Conservation (phyloP, 2,113 vertebrate genomes). For the Psittacus erithacus region DNA sequence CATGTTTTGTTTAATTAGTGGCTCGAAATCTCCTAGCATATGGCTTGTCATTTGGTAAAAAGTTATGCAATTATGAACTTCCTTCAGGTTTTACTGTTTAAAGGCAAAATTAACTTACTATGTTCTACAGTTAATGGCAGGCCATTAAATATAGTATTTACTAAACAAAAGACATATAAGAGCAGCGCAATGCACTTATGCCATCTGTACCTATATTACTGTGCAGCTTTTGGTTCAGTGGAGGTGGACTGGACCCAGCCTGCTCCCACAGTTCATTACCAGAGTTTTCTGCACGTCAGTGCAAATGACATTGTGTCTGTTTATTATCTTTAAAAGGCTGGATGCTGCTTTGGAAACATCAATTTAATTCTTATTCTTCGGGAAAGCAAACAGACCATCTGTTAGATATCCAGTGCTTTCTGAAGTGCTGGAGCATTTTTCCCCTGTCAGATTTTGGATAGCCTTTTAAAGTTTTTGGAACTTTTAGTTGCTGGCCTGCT, state of each 20-base stretch:
- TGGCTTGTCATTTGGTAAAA: slow-evolving; percentile 69
- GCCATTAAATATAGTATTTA: slow-evolving; percentile 48
- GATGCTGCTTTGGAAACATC: slow-evolving; percentile 13
- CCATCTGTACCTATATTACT: not conserved
- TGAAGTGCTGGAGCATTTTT: not conserved
- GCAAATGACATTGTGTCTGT: not conserved
- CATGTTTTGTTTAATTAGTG: slow-evolving; percentile 75
- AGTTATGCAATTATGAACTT: slow-evolving; percentile 52
- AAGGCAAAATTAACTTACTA: slow-evolving; percentile 28
- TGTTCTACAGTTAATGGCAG: not conserved
- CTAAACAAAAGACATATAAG: slow-evolving; percentile 22
- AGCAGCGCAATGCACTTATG: not conserved
- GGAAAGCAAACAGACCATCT: slow-evolving; percentile 52
- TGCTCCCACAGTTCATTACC: slow-evolving; percentile 6
- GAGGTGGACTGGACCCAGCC: not conserved
- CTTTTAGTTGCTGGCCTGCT: not conserved
- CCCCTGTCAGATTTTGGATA: not conserved
- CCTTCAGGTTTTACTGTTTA: slow-evolving; percentile 57
- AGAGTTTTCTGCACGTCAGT: not conserved
- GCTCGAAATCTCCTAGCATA: slow-evolving; percentile 72
- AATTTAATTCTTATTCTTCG: slow-evolving; percentile 31
- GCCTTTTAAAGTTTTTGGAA: slow-evolving; percentile 35
- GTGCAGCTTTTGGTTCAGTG: not conserved
- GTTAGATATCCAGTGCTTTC: slow-evolving; percentile 18
- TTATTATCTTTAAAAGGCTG: slow-evolving; percentile 49